These are phyloP conservation scores for Amphipoea lucens DNA, from an alignment of 2,888 invertebrate genomes.

Conservation along the genomic window DNA sequence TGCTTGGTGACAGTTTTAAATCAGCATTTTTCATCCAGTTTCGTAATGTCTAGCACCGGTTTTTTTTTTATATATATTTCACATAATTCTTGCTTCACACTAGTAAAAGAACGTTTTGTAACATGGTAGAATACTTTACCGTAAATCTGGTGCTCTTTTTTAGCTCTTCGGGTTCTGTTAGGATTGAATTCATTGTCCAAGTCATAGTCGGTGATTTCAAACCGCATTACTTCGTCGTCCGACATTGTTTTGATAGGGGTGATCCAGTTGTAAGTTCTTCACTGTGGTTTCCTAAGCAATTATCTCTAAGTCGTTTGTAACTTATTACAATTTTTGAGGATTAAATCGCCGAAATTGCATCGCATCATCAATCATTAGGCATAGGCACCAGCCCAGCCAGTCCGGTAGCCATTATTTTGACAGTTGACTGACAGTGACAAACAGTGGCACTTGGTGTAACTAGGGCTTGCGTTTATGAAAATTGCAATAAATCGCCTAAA, in stretches of 20 bases:
- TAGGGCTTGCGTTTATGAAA: background rate
- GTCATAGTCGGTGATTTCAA: constrained; percentile 98
- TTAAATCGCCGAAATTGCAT: background rate
- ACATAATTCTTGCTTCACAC: background rate
- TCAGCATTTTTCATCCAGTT: background rate
- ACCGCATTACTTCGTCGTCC: constrained; percentile 97
- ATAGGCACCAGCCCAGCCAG: too few relatives aligned
- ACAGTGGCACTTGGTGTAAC: background rate
- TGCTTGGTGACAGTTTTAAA: background rate
- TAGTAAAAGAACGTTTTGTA: background rate
- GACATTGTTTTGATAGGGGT: constrained; percentile 88
- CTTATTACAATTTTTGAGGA: too few relatives aligned
- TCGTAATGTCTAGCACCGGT: background rate
- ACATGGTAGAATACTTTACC: constrained; percentile 89
- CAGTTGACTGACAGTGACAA: background rate
- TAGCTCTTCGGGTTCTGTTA: constrained; percentile 92
- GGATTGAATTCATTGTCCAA: constrained; percentile 97
- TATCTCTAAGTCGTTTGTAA: background rate
- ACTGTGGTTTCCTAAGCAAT: background rate
- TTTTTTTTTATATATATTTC: background rate
- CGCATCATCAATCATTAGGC: background rate
- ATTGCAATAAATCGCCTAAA: constrained; percentile 4
- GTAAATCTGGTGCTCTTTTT: constrained; percentile 98
- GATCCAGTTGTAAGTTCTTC: background rate
- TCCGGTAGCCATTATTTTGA: background rate